Percentiles rank a stretch among this genome's conserved stretches.
phyloP scores from a whole-genome alignment of 1,140 invertebrate genomes.

The Onthophagus taurus region DNA sequence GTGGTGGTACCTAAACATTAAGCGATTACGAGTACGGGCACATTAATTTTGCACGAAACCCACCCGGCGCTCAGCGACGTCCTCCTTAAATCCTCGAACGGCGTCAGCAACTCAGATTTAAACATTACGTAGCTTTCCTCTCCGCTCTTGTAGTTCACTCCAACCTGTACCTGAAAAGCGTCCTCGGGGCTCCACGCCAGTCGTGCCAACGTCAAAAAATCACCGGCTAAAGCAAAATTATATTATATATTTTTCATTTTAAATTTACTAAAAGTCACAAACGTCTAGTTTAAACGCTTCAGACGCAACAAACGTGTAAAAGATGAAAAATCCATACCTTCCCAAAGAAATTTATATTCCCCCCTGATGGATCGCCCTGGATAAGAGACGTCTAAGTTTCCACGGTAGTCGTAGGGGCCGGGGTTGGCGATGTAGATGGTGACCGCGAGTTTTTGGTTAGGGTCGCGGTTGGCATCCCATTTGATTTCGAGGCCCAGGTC shows the following conservation, averaged over 20 bases:
- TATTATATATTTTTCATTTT: neutral
- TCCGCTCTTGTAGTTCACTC: slow-evolving; percentile 39
- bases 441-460: slow-evolving; percentile 53
- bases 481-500: slow-evolving; percentile 59
- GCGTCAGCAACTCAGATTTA: slow-evolving; percentile 51
- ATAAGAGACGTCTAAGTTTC: slow-evolving; percentile 54
- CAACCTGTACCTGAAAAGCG: slow-evolving; percentile 41
- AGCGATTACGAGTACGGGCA: neutral
- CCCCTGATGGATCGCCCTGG: slow-evolving; percentile 59
- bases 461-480: slow-evolving; percentile 76
- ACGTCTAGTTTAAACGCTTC: too few relatives aligned
- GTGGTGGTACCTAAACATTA: slow-evolving; percentile 24
- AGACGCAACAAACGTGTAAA: slow-evolving; percentile 2
- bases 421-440: slow-evolving; percentile 42
- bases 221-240: slow-evolving; percentile 18
- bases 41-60: slow-evolving; percentile 14
- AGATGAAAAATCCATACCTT: slow-evolving; percentile 33
- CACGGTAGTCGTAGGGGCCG: slow-evolving; percentile 49
- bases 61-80: slow-evolving; percentile 55
- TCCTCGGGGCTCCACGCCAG: slow-evolving; percentile 49
- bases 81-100: slow-evolving; percentile 62
- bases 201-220: slow-evolving; percentile 28
- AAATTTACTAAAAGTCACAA: too few relatives aligned
- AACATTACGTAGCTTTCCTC: slow-evolving; percentile 36
- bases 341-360: slow-evolving; percentile 46